Conservation (phyloP, 2,797 vertebrate genomes). For the Anabas testudineus region DNA sequence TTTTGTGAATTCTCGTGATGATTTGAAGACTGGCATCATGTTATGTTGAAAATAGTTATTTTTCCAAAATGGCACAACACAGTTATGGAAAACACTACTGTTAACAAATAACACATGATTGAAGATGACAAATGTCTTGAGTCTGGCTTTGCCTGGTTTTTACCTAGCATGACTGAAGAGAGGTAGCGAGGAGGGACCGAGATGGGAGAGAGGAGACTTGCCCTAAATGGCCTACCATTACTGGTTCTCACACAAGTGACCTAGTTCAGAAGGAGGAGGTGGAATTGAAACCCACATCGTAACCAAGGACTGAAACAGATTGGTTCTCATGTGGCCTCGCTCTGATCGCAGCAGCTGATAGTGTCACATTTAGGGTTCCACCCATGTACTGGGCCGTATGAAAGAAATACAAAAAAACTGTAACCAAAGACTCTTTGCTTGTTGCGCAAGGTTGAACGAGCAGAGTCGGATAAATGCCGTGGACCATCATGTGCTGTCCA, state of each 20-base stretch:
- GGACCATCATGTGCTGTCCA: constrained; percentile 42
- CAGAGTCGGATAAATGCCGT: constrained; percentile 35
- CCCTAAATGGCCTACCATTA: constrained; percentile 24
- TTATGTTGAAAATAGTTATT: neutral
- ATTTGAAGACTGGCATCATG: constrained; percentile 19
- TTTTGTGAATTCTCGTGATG: neutral
- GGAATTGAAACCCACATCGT: constrained; percentile 41
- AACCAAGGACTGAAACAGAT: constrained; percentile 26
- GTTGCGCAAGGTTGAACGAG: constrained; percentile 41
- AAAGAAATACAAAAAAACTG: constrained; percentile 28
- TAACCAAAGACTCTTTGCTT: constrained; percentile 35
- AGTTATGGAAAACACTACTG: neutral
- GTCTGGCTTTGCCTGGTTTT: neutral
- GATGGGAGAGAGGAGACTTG: constrained; percentile 7
- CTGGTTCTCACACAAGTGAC: constrained; percentile 40
- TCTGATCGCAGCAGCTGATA: constrained; percentile 31
- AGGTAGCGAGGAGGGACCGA: constrained; percentile 1
- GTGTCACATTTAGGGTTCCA: constrained; percentile 45
- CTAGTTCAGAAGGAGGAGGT: constrained; percentile 34
- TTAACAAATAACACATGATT: neutral
- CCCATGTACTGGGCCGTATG: constrained; percentile 19
- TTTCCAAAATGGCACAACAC: neutral
- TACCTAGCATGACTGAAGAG: constrained; percentile 6
- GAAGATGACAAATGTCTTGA: neutral
- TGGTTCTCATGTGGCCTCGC: constrained; percentile 41